Conservation (phyloP, 37 sponge, comb jelly and placozoan species). For the Halisarca cf. caerulea region DNA sequence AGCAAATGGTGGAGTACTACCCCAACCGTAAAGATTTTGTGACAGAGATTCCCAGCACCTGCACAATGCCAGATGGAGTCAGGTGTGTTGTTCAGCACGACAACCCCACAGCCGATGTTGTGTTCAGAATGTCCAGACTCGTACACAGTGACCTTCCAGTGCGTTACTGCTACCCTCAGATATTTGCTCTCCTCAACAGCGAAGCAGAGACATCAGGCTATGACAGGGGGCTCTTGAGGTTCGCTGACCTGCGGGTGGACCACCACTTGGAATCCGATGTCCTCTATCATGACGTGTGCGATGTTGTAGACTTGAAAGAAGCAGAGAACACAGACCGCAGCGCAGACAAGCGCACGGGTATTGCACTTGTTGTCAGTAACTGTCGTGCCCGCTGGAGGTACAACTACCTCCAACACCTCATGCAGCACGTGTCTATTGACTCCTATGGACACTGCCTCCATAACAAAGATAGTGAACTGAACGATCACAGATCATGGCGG, state of each 20-base stretch:
- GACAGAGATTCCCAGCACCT: neutral
- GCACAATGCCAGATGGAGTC: neutral
- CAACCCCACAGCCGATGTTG: neutral
- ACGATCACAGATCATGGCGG: neutral
- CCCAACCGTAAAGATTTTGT: neutral
- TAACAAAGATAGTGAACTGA: neutral
- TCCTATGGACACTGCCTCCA: constrained; percentile 15
- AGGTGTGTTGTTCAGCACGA: neutral
- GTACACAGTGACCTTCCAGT: neutral
- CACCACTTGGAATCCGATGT: neutral
- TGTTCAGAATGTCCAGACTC: neutral
- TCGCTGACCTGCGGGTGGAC: neutral
- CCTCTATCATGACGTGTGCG: neutral
- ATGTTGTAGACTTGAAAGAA: neutral
- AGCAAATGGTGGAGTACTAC: neutral
- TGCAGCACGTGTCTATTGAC: constrained; percentile 12
- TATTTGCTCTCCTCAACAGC: neutral
- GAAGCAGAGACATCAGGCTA: neutral
- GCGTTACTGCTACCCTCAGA: neutral
- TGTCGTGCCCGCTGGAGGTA: neutral
- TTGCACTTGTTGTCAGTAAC: constrained; percentile 15
- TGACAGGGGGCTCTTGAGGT: neutral
- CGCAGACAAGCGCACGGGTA: neutral
- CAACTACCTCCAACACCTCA: neutral
- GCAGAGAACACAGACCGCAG: neutral